Evolutionary conservation across 1,140 invertebrate genomes (phyloP).

Genomic region (Meloidogyne floridensis): DNA sequence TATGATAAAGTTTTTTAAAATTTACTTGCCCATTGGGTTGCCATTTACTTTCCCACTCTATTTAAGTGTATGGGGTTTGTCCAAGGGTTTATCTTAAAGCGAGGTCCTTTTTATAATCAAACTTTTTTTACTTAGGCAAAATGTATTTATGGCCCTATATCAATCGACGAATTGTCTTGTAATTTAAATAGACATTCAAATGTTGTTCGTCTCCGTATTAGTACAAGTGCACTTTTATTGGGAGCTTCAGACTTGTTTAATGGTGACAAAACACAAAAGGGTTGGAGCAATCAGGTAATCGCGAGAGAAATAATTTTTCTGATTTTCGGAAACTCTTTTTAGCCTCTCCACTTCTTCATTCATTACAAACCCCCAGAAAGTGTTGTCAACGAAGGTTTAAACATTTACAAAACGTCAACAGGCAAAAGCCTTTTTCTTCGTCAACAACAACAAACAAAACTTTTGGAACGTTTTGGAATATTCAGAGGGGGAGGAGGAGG

Average conservation of each 20-base stretch:
- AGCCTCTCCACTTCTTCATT: neutral
- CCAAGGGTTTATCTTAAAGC: no score
- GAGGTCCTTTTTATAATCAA: neutral
- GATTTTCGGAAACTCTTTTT: neutral
- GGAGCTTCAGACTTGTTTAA: neutral
- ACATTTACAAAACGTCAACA: neutral
- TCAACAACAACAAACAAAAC: neutral
- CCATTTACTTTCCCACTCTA: no score
- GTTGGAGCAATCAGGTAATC: neutral
- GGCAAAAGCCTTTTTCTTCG: neutral
- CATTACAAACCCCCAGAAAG: neutral
- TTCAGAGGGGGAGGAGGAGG: neutral
- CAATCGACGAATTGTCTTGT: neutral
- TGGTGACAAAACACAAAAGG: neutral
- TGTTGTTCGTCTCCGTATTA: neutral
- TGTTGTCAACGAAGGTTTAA: neutral
- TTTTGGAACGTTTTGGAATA: neutral
- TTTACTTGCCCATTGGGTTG: no score
- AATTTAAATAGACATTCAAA: neutral
- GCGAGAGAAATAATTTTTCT: neutral
- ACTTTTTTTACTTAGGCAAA: neutral
- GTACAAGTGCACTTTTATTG: neutral
- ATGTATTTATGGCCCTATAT: neutral
- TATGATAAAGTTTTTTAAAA: no score
- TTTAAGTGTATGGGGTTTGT: no score